Percentiles rank a stretch among this genome's conserved stretches.
Conservation (phyloP, 2,113 vertebrate genomes). For the Natator depressus region DNA sequence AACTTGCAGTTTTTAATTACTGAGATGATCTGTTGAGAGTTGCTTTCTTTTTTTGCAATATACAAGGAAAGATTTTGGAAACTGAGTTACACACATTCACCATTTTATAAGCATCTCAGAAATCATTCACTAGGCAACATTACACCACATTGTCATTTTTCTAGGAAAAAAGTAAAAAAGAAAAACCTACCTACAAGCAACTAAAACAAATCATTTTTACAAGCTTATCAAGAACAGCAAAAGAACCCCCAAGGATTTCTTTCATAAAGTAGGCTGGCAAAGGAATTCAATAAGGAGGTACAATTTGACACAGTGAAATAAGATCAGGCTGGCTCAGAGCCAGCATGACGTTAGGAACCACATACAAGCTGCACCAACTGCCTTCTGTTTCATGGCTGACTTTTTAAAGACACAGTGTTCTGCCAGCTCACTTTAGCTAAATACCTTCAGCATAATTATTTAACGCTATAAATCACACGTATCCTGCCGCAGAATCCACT, state of each 20-base stretch:
- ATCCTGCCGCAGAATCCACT: not conserved
- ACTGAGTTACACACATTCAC: constrained; percentile 56
- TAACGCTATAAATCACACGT: not conserved
- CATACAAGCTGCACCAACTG: constrained; percentile 72
- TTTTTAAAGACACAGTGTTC: constrained; percentile 78
- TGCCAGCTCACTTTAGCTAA: constrained; percentile 47
- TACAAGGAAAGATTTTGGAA: constrained; percentile 54
- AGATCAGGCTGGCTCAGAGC: constrained; percentile 75
- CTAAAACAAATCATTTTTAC: constrained; percentile 74
- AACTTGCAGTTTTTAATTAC: constrained; percentile 39
- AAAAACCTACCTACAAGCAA: constrained; percentile 78
- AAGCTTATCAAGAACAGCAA: constrained; percentile 74
- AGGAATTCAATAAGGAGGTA: constrained; percentile 76
- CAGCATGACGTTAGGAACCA: constrained; percentile 72
- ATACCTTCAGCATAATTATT: constrained; percentile 12
- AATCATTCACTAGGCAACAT: constrained; percentile 50
- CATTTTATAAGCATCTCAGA: constrained; percentile 60
- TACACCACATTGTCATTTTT: constrained; percentile 52
- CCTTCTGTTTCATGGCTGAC: constrained; percentile 78
- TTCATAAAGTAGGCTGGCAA: constrained; percentile 76
- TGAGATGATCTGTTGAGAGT: constrained; percentile 28
- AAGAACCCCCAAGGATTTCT: constrained; percentile 76
- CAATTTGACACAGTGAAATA: constrained; percentile 74
- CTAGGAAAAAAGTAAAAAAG: constrained; percentile 56
- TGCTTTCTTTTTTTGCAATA: not conserved